Base-by-base conservation (phyloP, 2,797 vertebrate species). In the Aeoliscus strigatus region DNA sequence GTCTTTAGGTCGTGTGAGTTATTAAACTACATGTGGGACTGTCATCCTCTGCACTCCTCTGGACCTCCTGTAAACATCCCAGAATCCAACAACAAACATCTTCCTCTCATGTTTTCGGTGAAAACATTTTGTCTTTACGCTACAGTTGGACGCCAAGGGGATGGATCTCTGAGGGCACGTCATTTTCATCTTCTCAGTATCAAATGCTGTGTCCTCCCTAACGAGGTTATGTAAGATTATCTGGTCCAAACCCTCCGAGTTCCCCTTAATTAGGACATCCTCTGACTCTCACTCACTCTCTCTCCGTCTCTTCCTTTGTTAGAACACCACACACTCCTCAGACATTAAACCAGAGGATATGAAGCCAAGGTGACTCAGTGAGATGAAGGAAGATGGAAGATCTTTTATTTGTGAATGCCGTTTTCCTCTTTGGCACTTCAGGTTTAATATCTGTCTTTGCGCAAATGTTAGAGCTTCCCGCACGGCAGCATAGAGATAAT, bases 261-360 rank as follows among this genome's bases (percentile, higher is more conserved):
- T 85, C 77, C 71, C 77, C 73, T 82, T 88, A 90, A 90, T 88
- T 88, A 86, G 87, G 88, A 84, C 88, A 88, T 86, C 72, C 80
- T 85, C 76, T 54, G 51, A 70, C 70, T 74, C 71, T 55, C 49
- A 14, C 59, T 64, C 63, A 54, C 58, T 27, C 43, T 33, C 54
- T 62, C 61, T 59, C 61, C 45, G 70, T 55, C 54, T 37, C 62
- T 75, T 66, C 72, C 74, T 81, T 77, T 82, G 81, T 81, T 75
- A 74, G 70, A 59, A 50, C 59, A 53, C 51, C 51, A 44, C 63
- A 51, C 66, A 53, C 64, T 70, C 65, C 68, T 71, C 62, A 42
- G 60, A 65, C 66, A 60, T 34, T 4, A 57, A 73, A 74, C 55
- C 60, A 58, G 56, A 69, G 70, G 77, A 77, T 74, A 66, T 25